Base-by-base conservation (phyloP, 2,113 vertebrate species). In the Regulus satrapa region DNA sequence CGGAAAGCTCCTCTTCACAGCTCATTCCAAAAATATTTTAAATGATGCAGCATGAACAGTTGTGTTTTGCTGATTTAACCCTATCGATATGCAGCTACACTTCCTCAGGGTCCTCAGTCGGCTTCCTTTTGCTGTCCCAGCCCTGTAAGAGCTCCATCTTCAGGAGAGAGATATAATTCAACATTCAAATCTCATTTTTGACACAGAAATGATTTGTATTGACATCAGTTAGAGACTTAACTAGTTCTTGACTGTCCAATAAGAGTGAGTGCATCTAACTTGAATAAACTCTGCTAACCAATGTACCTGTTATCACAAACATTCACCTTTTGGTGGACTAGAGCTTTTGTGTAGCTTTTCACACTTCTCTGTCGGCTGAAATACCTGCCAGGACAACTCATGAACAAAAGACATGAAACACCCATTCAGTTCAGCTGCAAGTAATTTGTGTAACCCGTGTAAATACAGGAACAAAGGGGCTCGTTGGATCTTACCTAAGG, bases 401-500 rank as follows among this genome's bases (percentile, higher is more conserved):
- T 17, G 12, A 85, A 58, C 9, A 54, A 26, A 38, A 61, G 46
- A 43, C 46, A 51, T 28, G n/a, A 41, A 90, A 34, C 36, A 34
- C 52, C 62, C 14, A 25, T 61, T 81, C 51, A 56, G 19, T 66
- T 83, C 9, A 10, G 34, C 74, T 81, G 36, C 69, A 92, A 64
- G 36, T 26, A 73, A 61, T 77, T 85, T 61, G 58, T 72, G 48
- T 54, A 72, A 58, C 17, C 32, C 4, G 3, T 56, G 31, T 52
- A 52, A 74, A 67, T 24, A 43, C 19, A 34, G 18, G 26, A 73
- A 43, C 41, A 46, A 79, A 59, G 20, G 20, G 38, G 19, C 25
- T 67, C 1, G 0, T 13, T 63, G 62, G 52, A 67, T 36, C 62
- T 86, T 32, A 38, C 0, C 0, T 38, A 54, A 67, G 7, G 34